Conservation (phyloP, 2,888 invertebrate species). For the Eristalis arbustorum region DNA sequence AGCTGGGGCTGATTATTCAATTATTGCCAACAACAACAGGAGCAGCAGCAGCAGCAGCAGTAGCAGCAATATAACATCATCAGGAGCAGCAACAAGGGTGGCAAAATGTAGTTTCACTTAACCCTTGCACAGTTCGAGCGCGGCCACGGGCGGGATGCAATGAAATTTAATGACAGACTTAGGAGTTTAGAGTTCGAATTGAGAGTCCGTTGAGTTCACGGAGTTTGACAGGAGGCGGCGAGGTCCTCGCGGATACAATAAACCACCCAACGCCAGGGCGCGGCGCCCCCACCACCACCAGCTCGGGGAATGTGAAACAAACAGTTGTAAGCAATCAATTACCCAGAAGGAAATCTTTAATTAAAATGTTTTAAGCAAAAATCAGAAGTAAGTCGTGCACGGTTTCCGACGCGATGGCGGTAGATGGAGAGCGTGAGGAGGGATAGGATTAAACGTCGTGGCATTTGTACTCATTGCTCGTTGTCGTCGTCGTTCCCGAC, state of each 20-base stretch:
- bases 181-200: constrained; percentile 44
- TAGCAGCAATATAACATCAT: not conserved
- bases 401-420: constrained; percentile 10
- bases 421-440: too few relatives aligned
- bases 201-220: constrained; percentile 1
- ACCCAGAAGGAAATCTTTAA: constrained; percentile 68
- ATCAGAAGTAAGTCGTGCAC: constrained; percentile 32
- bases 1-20: constrained; percentile 51
- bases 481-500: not conserved
- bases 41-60: not conserved
- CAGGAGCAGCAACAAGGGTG: not conserved
- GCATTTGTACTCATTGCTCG: constrained; percentile 37
- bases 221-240: constrained; percentile 4
- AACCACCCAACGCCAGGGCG: not conserved
- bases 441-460: constrained; percentile 37
- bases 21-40: constrained; percentile 42
- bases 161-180: constrained; percentile 50
- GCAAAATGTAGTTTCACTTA: constrained; percentile 5
- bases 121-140: constrained; percentile 15
- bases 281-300: not conserved
- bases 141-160: not conserved
- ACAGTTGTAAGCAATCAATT: constrained; percentile 59
- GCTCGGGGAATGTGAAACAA: constrained; percentile 31
- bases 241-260: constrained; percentile 16
- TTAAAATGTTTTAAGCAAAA: constrained; percentile 49